Conservation (phyloP, 2,113 vertebrate genomes). For the Sigmodon hispidus region DNA sequence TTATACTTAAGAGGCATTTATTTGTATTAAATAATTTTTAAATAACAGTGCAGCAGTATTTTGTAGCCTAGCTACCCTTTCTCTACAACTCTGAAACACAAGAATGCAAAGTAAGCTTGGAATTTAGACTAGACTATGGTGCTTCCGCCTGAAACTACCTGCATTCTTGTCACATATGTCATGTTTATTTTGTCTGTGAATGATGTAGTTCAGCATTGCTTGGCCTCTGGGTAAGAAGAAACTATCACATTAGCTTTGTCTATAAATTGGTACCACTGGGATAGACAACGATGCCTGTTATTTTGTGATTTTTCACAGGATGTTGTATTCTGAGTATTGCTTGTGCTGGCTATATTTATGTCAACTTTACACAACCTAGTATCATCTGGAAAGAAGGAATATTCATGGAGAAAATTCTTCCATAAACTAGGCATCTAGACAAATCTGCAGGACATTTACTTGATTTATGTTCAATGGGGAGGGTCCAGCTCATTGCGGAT, state of each 20-base stretch:
- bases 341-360: neutral
- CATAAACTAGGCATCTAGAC: neutral
- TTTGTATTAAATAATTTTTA: neutral
- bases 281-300: neutral
- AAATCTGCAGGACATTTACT: neutral
- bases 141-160: neutral
- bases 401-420: neutral
- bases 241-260: neutral
- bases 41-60: neutral
- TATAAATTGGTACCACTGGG: slow-evolving; percentile 41
- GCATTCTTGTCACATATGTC: neutral
- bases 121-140: neutral
- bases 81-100: neutral
- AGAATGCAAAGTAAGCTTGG: neutral
- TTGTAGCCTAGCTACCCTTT: neutral
- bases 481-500: neutral
- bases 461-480: neutral
- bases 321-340: neutral
- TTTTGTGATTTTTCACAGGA: slow-evolving; percentile 26
- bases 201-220: neutral
- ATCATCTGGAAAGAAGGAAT: neutral
- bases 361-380: neutral
- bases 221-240: slow-evolving; percentile 41
- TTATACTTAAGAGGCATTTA: neutral
- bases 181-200: neutral